Evolutionary conservation across 1,140 invertebrate genomes (phyloP).

Genomic region (Samia ricini): DNA sequence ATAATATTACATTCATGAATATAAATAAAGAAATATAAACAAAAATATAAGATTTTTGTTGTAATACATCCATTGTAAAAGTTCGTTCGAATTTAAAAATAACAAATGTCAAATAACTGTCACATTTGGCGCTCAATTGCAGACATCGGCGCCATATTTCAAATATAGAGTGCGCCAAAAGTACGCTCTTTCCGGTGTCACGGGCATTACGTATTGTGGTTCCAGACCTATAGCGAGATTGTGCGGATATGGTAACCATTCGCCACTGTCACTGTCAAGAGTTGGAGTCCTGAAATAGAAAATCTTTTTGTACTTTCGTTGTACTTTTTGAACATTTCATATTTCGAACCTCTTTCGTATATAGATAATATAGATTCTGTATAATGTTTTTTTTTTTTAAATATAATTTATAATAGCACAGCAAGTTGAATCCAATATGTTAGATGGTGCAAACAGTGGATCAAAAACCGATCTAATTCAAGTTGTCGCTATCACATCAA

Average conservation of each 20-base stretch:
- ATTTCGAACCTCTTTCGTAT: no score
- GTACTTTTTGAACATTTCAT: no score
- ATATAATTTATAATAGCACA: no score
- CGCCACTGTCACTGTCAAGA: slow-evolving; percentile 48
- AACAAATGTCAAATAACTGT: background rate
- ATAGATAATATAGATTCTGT: no score
- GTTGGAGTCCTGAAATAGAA: slow-evolving; percentile 48
- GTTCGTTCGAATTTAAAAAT: background rate
- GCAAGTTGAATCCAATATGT: no score
- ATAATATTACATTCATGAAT: no score
- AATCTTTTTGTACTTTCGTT: background rate
- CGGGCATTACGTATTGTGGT: slow-evolving; percentile 57
- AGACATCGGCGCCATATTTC: slow-evolving; percentile 55
- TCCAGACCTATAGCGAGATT: slow-evolving; percentile 54
- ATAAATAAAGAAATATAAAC: background rate
- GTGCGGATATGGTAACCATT: slow-evolving; percentile 59
- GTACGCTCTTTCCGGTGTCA: slow-evolving; percentile 56
- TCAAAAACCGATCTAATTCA: no score
- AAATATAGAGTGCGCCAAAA: slow-evolving; percentile 59
- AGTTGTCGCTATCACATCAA: no score
- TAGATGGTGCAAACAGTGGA: no score
- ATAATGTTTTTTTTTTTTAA: no score
- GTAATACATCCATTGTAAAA: background rate
- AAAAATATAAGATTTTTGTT: background rate
- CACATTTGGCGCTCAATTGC: background rate